Evolutionary conservation across 2,888 invertebrate species (phyloP).

Genomic region (Volucella zonaria): DNA sequence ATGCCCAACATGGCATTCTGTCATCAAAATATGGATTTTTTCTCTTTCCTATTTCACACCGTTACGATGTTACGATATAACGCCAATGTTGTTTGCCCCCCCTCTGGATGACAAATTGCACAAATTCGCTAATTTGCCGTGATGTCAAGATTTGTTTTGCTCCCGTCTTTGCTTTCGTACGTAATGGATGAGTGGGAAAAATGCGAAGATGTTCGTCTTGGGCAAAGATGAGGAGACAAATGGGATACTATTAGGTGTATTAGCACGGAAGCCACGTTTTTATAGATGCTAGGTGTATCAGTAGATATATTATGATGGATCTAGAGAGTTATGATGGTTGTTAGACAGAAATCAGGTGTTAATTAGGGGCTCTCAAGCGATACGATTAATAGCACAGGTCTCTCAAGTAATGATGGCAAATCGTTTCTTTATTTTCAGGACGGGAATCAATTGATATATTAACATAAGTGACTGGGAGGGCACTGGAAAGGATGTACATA

Average conservation of each 20-base stretch:
- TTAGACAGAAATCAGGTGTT: slow-evolving; percentile 52
- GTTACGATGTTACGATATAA: slow-evolving; percentile 39
- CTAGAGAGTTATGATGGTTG: slow-evolving; percentile 23
- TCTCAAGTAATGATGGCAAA: slow-evolving; percentile 9
- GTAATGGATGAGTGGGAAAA: slow-evolving; percentile 55
- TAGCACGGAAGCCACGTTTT: slow-evolving; percentile 56
- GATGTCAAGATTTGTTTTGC: slow-evolving; percentile 44
- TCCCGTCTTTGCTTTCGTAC: slow-evolving; percentile 22
- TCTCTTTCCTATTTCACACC: slow-evolving; percentile 33
- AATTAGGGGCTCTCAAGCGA: slow-evolving; percentile 35
- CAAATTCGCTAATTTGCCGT: slow-evolving; percentile 62
- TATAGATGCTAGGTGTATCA: slow-evolving; percentile 50
- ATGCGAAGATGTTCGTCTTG: slow-evolving; percentile 30
- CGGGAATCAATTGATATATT: too few relatives aligned
- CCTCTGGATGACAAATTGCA: slow-evolving; percentile 58
- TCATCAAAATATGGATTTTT: slow-evolving; percentile 33
- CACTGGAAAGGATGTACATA: too few relatives aligned
- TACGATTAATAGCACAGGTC: slow-evolving; percentile 33
- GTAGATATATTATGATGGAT: slow-evolving; percentile 40
- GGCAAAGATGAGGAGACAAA: slow-evolving; percentile 53
- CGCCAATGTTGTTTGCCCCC: slow-evolving; percentile 46
- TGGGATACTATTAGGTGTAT: slow-evolving; percentile 56
- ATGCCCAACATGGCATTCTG: slow-evolving; percentile 31
- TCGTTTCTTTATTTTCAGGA: not conserved
- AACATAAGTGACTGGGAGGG: too few relatives aligned